Conservation (phyloP, 1,140 invertebrate genomes). For the Drosophila novamexicana region DNA sequence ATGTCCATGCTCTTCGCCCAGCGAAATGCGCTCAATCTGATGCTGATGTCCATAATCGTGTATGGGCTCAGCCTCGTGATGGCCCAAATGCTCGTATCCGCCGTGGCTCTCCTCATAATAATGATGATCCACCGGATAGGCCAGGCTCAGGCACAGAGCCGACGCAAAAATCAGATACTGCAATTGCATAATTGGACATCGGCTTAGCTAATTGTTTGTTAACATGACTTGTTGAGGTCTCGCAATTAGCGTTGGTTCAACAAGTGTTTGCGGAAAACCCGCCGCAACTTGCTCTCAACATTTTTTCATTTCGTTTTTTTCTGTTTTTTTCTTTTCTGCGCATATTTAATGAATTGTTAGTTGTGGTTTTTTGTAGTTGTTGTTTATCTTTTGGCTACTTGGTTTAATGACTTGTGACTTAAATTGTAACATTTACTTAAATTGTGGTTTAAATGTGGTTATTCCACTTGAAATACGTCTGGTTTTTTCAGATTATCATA, state of each 20-base stretch:
- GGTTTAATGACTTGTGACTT: slow-evolving; percentile 47
- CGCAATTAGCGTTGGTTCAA: slow-evolving; percentile 54
- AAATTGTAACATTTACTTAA: slow-evolving; percentile 31
- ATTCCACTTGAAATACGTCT: too few species aligned
- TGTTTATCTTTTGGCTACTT: slow-evolving; percentile 41
- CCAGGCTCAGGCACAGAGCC: slow-evolving; percentile 74
- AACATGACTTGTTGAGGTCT: slow-evolving; percentile 26
- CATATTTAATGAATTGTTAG: slow-evolving; percentile 63
- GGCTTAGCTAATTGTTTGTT: slow-evolving; percentile 66
- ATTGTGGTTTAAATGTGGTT: slow-evolving; percentile 1
- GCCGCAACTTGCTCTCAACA: slow-evolving; percentile 7
- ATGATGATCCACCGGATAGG: slow-evolving; percentile 80
- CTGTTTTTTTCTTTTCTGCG: slow-evolving; percentile 23
- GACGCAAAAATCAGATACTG: slow-evolving; percentile 83
- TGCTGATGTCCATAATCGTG: slow-evolving; percentile 75
- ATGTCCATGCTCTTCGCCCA: slow-evolving; percentile 74
- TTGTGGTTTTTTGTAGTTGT: slow-evolving; percentile 43
- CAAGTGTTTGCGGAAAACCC: slow-evolving; percentile 27
- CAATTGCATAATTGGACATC: slow-evolving; percentile 65
- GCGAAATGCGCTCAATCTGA: slow-evolving; percentile 77
- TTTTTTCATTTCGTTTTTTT: slow-evolving; percentile 25
- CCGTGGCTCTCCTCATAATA: slow-evolving; percentile 75
- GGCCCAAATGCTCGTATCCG: slow-evolving; percentile 72
- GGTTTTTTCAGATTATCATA: neutral
- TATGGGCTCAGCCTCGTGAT: slow-evolving; percentile 58